Percentiles rank a stretch among this genome's conserved stretches.
These are phyloP conservation scores for Corvus cornix DNA, from an alignment of 2,113 vertebrate species.

Conservation along the genomic window DNA sequence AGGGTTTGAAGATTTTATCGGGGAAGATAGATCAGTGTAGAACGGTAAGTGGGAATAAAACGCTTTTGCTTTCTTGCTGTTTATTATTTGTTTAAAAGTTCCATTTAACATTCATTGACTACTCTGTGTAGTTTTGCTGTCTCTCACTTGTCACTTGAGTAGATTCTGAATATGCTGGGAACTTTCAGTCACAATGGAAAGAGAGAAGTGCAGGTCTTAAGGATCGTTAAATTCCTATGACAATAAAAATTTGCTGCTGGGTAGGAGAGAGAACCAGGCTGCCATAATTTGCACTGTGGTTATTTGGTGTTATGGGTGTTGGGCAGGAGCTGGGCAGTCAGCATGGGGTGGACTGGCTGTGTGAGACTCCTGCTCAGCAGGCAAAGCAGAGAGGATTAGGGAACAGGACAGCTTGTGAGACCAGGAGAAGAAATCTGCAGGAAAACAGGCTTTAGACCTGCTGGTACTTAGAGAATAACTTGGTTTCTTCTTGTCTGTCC, in stretches of 20 bases:
- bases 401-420: neutral
- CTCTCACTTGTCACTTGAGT: neutral
- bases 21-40: constrained; percentile 92
- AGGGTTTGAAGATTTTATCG: constrained; percentile 92
- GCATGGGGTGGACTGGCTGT: rapidly evolving
- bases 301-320: neutral
- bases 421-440: neutral
- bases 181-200: neutral
- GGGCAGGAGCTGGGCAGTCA: neutral
- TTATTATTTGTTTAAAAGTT: neutral
- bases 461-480: neutral
- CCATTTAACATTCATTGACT: neutral
- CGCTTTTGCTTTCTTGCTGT: neutral
- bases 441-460: neutral
- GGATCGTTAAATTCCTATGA: neutral
- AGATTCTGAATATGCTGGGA: neutral
- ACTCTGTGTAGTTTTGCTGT: neutral
- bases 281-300: neutral
- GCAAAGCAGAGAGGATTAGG: neutral
- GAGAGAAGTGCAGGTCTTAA: neutral
- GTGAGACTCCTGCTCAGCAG: neutral
- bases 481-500: neutral
- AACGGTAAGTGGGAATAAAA: constrained; percentile 78
- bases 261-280: neutral
- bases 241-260: neutral